Conservation (phyloP, 2,113 vertebrate species). For the Prietella phreatophila region DNA sequence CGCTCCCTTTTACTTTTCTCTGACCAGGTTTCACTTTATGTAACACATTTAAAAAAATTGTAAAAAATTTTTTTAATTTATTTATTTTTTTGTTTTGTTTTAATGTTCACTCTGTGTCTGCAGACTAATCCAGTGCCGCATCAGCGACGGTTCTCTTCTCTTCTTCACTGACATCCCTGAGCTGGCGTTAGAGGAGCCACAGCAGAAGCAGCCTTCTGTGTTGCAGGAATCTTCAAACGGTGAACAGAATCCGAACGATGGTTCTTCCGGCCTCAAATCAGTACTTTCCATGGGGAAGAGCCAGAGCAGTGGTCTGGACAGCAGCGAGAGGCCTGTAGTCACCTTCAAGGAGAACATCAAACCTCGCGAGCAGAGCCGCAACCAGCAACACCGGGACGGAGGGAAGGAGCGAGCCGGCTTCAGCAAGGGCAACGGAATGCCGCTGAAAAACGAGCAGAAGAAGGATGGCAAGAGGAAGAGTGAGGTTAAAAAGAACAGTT, state of each 20-base stretch:
- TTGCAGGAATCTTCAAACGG: conserved; percentile 83
- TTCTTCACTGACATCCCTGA: conserved; percentile 94
- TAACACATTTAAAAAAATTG: too few relatives aligned
- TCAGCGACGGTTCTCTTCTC: conserved; percentile 82
- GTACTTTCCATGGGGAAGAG: conserved; percentile 87
- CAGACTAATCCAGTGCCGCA: conserved; percentile 89
- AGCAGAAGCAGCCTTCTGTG: conserved; percentile 83
- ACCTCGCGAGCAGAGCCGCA: conserved; percentile 81
- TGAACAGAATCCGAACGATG: conserved; percentile 76
- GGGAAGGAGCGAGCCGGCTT: conserved; percentile 81
- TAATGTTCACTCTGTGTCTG: conserved; percentile 17
- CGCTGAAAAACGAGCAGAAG: conserved; percentile 82
- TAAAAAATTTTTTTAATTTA: too few relatives aligned
- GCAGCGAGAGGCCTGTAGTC: conserved; percentile 86
- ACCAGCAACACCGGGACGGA: conserved; percentile 79
- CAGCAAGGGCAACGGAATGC: conserved; percentile 73
- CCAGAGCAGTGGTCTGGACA: conserved; percentile 79
- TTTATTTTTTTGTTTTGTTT: too few relatives aligned
- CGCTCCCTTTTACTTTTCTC: neutral
- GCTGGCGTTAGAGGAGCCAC: conserved; percentile 83
- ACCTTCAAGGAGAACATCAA: conserved; percentile 98
- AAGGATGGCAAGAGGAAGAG: conserved; percentile 90
- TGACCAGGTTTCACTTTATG: neutral
- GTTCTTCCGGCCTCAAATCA: conserved; percentile 84
- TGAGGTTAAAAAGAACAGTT: conserved; percentile 80